A percentile compares a stretch with the other conserved stretches of the same genome.
Conservation (phyloP, 2,797 vertebrate genomes). For the Meriones psammophilus region DNA sequence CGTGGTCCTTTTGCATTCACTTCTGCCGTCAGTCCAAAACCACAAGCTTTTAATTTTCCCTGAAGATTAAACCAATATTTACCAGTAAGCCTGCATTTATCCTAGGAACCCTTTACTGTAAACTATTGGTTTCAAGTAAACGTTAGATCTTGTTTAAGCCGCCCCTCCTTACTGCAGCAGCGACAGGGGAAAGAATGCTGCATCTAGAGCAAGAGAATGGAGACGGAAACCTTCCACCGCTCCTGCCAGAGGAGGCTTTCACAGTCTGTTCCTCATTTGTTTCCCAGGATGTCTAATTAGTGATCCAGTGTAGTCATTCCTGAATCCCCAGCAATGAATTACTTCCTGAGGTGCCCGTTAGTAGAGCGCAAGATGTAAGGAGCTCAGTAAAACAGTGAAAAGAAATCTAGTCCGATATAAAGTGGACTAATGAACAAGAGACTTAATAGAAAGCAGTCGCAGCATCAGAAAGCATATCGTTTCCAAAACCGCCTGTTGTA, state of each 20-base stretch:
- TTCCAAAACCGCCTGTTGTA: constrained; percentile 11
- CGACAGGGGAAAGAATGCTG: neutral
- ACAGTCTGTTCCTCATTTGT: neutral
- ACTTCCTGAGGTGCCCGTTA: neutral
- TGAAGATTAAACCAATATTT: constrained; percentile 84
- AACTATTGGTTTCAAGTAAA: constrained; percentile 82
- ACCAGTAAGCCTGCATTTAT: constrained; percentile 83
- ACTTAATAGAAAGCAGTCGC: constrained; percentile 51
- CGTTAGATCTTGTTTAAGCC: constrained; percentile 78
- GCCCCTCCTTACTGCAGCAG: constrained; percentile 55
- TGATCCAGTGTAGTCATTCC: neutral
- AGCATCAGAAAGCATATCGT: constrained; percentile 42
- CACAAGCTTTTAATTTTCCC: constrained; percentile 86
- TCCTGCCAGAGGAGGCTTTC: neutral
- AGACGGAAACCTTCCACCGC: neutral
- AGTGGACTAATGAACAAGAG: constrained; percentile 32
- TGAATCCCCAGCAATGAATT: constrained; percentile 40
- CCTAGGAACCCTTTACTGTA: constrained; percentile 76
- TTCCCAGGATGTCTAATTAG: constrained; percentile 50
- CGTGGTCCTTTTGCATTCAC: constrained; percentile 83
- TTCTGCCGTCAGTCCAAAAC: constrained; percentile 84
- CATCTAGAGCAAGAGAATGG: neutral
- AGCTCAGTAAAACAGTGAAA: constrained; percentile 56
- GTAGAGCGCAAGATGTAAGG: neutral
- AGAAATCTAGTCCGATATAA: constrained; percentile 48